A percentile compares a stretch with the other conserved stretches of the same genome.
phyloP scores from a whole-genome alignment of 2,113 vertebrate species.

The Lepus timidus region DNA sequence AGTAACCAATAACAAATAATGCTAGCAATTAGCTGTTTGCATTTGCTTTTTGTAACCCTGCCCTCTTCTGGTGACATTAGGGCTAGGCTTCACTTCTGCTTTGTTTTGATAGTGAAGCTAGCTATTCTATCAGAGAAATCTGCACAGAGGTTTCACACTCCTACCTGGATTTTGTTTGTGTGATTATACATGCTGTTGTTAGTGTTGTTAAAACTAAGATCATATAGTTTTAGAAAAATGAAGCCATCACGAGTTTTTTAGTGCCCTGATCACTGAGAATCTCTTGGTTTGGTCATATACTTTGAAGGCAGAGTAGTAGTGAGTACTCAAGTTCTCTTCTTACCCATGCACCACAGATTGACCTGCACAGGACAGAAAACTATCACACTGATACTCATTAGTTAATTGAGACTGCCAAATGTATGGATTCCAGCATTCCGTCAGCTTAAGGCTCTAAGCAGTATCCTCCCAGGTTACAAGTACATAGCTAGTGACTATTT shows the following conservation, averaged over 20 bases:
- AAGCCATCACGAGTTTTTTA: background rate
- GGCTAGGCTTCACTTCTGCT: background rate
- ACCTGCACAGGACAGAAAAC: background rate
- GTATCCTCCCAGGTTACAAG: background rate
- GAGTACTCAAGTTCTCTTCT: background rate
- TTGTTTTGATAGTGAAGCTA: background rate
- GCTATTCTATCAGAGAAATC: background rate
- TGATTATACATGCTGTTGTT: background rate
- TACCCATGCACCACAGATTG: fast-evolving
- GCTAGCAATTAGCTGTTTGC: background rate
- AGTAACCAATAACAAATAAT: background rate
- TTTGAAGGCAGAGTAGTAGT: fast-evolving
- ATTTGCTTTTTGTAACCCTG: background rate
- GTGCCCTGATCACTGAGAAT: background rate
- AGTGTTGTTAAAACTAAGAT: background rate
- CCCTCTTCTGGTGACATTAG: background rate
- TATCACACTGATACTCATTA: fast-evolving
- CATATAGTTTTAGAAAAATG: background rate
- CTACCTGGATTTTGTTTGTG: background rate
- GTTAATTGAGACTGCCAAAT: background rate
- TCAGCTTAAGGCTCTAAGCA: background rate
- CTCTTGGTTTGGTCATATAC: fast-evolving
- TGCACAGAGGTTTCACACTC: background rate
- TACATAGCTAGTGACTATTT: background rate
- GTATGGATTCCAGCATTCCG: too few relatives aligned